Evolutionary conservation across 2,888 invertebrate genomes (phyloP).

Genomic region (Tipula lateralis): DNA sequence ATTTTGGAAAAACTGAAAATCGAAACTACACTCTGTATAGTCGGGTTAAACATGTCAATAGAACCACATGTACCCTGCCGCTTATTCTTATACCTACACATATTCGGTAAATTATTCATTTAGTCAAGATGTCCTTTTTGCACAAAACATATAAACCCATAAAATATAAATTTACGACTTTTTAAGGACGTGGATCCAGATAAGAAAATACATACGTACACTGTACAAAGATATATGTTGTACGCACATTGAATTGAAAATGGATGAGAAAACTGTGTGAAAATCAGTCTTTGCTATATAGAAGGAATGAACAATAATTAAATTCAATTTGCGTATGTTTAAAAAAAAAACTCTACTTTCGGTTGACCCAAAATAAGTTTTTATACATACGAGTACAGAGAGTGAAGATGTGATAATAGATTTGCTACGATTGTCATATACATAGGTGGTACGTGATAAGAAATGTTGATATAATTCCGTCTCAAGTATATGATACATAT

Average conservation of each 20-base stretch:
- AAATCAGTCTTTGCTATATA: not conserved
- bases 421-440: not conserved
- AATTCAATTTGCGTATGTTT: constrained; percentile 15
- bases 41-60: too few species aligned
- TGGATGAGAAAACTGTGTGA: not conserved
- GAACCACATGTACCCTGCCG: too few species aligned
- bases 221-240: not conserved
- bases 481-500: not conserved
- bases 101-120: not conserved
- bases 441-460: not conserved
- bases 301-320: not conserved
- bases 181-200: not conserved
- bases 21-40: too few species aligned
- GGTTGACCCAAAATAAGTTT: not conserved
- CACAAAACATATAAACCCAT: not conserved
- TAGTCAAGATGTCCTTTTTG: not conserved
- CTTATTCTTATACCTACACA: too few species aligned
- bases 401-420: constrained; percentile 6
- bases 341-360: not conserved
- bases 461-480: not conserved
- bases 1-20: too few species aligned
- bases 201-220: not conserved
- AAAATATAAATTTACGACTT: not conserved
- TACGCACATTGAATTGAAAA: not conserved
- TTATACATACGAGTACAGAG: not conserved